Evolutionary conservation across 1,140 invertebrate genomes (phyloP), one percentile per base, ranked within the genome.

Genomic region (Sycophaga agraensis): DNA sequence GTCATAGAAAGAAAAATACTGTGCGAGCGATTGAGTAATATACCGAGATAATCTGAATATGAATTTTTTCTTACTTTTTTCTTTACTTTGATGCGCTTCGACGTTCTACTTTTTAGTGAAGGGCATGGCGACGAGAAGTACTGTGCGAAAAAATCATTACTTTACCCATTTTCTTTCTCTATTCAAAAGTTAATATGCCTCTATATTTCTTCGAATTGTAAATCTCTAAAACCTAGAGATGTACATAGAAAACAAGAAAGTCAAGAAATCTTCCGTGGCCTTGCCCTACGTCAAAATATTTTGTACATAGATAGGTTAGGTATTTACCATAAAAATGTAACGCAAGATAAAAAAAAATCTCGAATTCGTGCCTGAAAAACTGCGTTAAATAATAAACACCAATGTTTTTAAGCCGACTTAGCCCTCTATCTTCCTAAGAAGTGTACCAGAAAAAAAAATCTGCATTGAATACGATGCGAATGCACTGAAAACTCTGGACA

Each of bases 241-340:
- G 45, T 21, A 50, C 17, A 21, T 19, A 55, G 9, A 53, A 37
- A 50, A 56, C 28, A 48, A 34, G 14, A 14, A 37, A 43, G 8
- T 50, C 19, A 26, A 35, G 37, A 50, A 43, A 43, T 37, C 26
- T 45, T 46, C n/a, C 40, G 31, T 37, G 1, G 45, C 28, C 26
- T 56, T 61, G 51, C 40, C 40, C 45, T 57, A 19, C 28, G 48
- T 57, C 53, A 46, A 65, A 61, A 54, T 54, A 60, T 59, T 64
- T 64, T 76, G 74, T 76, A 76, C 66, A 76, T 76, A 76, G 66
- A 63, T 76, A 76, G 70, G 65, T 63, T 76, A 75, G 68, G 74
- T 76, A 74, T 76, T 55, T 76, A 76, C 67, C 66, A 66, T 70
- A 64, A 46, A 51, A 19, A 57, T 62, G 24, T 31, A 63, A 70